Evolutionary conservation across 1,140 invertebrate species (phyloP), one percentile per base, ranked within the genome.

Genomic region (Cydia amplana): DNA sequence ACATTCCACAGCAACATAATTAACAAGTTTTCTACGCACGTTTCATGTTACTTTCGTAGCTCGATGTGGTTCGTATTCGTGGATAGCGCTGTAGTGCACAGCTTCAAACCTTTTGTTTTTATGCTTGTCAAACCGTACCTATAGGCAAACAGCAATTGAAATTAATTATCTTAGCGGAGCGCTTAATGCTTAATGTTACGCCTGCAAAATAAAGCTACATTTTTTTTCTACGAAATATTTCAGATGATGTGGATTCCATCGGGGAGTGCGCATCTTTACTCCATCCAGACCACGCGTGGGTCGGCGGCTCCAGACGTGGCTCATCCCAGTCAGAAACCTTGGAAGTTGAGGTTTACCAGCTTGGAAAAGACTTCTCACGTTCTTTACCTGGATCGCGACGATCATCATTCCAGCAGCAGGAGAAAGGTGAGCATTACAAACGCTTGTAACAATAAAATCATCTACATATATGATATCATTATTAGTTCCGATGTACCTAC

Each of bases 281-380:
- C 12, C 97, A 97, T 91, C 97, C 97, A 0, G 97, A 98, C 91
- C 96, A 97, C 85, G 97, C 97, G 0, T 97, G 95, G 94, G 94
- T 95, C 32, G 94, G 93, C 4, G 96, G 95, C 64, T 97, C 96
- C 0, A 92, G 97, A 73, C 94, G 97, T 46, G 97, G 97, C 25
- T 97, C 97, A 12, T 97, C 96, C 36, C 96, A 97, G 84, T 97
- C 96, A 0, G 97, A 97, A 83, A 96, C 96, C 70, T 93, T 97
- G 23, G 97, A 97, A 87, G 95, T 97, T 28, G 97, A 98, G 85
- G 96, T 96, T 0, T 97, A 97, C 85, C 96, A 97, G 89, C 94
- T 97, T 18, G 96, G 94, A 73, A 96, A 97, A 87, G 96, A 97
- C 91, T 97, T 97, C 88, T 97, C 96, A 18, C 94, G 96, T 81